Conservation (phyloP, 2,888 invertebrate genomes). For the Papilio demoleus region DNA sequence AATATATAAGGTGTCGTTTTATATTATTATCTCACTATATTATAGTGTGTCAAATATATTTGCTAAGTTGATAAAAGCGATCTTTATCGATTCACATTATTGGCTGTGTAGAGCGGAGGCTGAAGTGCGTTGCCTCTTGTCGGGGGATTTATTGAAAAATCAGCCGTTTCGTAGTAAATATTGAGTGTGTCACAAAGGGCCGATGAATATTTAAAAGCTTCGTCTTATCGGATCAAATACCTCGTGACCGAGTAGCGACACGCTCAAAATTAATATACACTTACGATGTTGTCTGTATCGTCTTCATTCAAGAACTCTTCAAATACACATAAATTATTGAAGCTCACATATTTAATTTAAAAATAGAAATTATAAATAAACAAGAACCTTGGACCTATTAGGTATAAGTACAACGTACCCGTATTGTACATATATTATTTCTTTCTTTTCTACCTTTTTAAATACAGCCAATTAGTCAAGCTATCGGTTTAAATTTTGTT, state of each 20-base stretch:
- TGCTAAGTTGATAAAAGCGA: neutral
- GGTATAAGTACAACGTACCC: neutral
- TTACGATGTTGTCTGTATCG: slow-evolving; percentile 9
- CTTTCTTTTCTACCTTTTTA: no score
- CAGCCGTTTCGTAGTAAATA: slow-evolving; percentile 51
- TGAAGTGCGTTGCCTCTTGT: slow-evolving; percentile 3
- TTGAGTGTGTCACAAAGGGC: slow-evolving; percentile 56
- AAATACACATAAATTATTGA: neutral
- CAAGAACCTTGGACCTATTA: neutral
- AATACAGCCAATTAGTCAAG: no score
- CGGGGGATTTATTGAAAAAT: slow-evolving; percentile 51
- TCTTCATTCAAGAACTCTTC: slow-evolving; percentile 10
- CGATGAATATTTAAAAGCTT: slow-evolving; percentile 73
- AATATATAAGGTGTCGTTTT: no score
- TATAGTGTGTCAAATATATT: neutral
- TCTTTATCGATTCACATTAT: slow-evolving; percentile 16
- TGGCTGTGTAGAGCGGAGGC: neutral
- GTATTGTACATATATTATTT: no score
- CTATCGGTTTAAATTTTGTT: no score
- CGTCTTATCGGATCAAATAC: slow-evolving; percentile 66
- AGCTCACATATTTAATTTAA: neutral
- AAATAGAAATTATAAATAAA: neutral
- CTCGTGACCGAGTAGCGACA: slow-evolving; percentile 40
- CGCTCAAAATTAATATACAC: slow-evolving; percentile 33
- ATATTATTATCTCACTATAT: neutral